phyloP scores from a whole-genome alignment of 2,888 invertebrate genomes.

The Ormyrus pomaceus region DNA sequence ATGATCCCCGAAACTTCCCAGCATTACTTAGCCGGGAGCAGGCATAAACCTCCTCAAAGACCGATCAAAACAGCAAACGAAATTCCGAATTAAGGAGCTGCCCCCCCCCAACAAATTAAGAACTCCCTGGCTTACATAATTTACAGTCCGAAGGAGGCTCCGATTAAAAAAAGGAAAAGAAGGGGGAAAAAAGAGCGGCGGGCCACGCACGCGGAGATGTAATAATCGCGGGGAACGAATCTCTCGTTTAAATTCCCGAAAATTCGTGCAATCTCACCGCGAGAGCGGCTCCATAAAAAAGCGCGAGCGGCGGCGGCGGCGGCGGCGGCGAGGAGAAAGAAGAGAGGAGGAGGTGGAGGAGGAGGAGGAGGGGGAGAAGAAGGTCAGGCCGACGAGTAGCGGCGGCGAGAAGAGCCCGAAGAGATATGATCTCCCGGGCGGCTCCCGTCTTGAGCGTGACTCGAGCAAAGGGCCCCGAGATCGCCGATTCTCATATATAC shows the following conservation, averaged over 20 bases:
- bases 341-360: neutral
- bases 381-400: conserved; percentile 27
- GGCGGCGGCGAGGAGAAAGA: neutral
- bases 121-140: too few relatives aligned
- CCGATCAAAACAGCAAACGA: too few relatives aligned
- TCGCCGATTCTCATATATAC: neutral
- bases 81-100: too few relatives aligned
- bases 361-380: conserved; percentile 16
- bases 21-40: neutral
- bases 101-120: too few relatives aligned
- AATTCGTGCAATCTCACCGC: conserved; percentile 42
- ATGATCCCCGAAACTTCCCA: neutral
- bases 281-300: neutral
- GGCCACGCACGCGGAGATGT: neutral
- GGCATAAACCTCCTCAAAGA: neutral
- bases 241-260: conserved; percentile 37
- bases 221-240: conserved; percentile 16
- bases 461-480: conserved; percentile 51
- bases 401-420: conserved; percentile 48
- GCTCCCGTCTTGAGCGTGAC: conserved; percentile 74
- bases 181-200: neutral
- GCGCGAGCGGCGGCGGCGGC: neutral
- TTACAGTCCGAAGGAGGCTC: neutral
- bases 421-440: conserved; percentile 69
- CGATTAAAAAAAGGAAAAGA: neutral